These are phyloP conservation scores for Teleogryllus occipitalis DNA, from an alignment of 1,140 invertebrate genomes.

Conservation along the genomic window DNA sequence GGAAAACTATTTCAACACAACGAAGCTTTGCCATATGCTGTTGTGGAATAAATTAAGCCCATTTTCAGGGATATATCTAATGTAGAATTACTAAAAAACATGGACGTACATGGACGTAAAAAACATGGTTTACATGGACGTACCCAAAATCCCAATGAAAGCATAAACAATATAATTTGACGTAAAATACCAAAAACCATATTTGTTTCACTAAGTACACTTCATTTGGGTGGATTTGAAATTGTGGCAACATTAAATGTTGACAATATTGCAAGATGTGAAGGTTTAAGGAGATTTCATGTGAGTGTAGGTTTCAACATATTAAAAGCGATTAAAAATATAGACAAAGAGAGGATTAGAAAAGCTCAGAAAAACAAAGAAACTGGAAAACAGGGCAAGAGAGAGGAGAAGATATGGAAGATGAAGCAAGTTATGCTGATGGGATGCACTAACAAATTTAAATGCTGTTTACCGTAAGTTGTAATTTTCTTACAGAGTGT, in stretches of 20 bases:
- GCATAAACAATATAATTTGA: slow-evolving; percentile 24
- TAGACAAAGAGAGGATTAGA: slow-evolving; percentile 20
- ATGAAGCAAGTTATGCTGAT: too few relatives aligned
- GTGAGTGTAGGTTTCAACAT: slow-evolving; percentile 10
- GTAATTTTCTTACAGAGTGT: slow-evolving; percentile 13
- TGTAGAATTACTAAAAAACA: slow-evolving; percentile 23
- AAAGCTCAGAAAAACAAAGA: slow-evolving; percentile 17
- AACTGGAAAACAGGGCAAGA: slow-evolving; percentile 19
- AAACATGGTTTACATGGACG: slow-evolving; percentile 25
- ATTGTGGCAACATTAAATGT: slow-evolving; percentile 21
- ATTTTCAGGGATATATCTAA: slow-evolving; percentile 23
- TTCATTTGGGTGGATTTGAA: slow-evolving; percentile 21
- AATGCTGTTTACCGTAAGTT: slow-evolving; percentile 14
- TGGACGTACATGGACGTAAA: too few relatives aligned
- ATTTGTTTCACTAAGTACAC: slow-evolving; percentile 22
- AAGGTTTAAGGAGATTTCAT: slow-evolving; percentile 20
- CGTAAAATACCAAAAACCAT: slow-evolving; percentile 25
- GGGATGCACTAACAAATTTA: slow-evolving; percentile 1
- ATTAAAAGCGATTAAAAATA: slow-evolving; percentile 11
- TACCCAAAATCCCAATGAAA: slow-evolving; percentile 25
- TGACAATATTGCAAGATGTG: too few relatives aligned
- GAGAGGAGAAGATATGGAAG: slow-evolving; percentile 19
- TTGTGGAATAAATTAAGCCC: too few relatives aligned
- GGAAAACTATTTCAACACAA: slow-evolving; percentile 20
- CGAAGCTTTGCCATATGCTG: too few relatives aligned